These are phyloP conservation scores for Heliconius ismenius DNA, from an alignment of 2,888 invertebrate genomes.

Conservation along the genomic window DNA sequence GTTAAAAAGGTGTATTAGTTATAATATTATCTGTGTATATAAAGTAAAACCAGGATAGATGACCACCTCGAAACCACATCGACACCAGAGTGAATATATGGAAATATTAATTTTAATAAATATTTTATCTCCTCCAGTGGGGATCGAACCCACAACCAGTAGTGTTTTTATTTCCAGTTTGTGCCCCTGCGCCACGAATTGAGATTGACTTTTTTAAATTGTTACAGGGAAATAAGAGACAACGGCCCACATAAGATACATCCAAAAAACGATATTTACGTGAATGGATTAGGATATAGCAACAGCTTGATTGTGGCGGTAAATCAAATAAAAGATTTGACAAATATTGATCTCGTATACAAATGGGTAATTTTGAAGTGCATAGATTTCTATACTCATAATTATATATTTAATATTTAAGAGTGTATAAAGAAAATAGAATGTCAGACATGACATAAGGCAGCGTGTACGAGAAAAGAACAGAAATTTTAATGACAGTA, in stretches of 20 bases:
- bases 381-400: neutral
- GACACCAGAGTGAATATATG: no score
- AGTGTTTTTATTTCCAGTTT: no score
- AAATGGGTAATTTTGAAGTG: slow-evolving; percentile 45
- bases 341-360: slow-evolving; percentile 58
- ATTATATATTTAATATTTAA: no score
- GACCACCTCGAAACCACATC: no score
- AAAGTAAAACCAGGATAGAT: neutral
- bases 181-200: no score
- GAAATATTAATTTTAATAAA: no score
- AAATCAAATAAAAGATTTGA: slow-evolving; percentile 54
- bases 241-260: neutral
- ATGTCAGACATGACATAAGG: no score
- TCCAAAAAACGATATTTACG: slow-evolving; percentile 21
- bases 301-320: slow-evolving; percentile 57
- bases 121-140: no score
- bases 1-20: slow-evolving; percentile 51
- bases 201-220: neutral
- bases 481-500: neutral
- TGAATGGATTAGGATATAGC: slow-evolving; percentile 47
- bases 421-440: no score
- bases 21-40: neutral
- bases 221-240: slow-evolving; percentile 38
- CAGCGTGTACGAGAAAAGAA: no score
- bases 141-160: no score